Percentiles rank a stretch among this genome's conserved stretches.
Evolutionary conservation across 1,140 invertebrate genomes (phyloP).

Genomic region (Bombus confusus): DNA sequence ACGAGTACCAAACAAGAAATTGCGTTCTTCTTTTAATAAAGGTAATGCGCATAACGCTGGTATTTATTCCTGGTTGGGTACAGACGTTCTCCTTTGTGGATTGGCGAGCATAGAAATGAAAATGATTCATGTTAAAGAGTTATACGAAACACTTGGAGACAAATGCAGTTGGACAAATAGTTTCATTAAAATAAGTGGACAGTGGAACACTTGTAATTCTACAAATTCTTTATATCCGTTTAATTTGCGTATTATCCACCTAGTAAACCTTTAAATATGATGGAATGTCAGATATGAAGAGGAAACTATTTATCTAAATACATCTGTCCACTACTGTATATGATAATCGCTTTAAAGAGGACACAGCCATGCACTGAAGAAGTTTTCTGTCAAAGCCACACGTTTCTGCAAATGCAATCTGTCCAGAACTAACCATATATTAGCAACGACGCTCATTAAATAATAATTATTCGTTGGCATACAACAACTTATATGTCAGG

Average conservation of each 20-base stretch:
- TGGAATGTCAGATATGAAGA: neutral
- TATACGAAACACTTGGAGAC: slow-evolving; percentile 43
- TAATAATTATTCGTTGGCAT: slow-evolving; percentile 50
- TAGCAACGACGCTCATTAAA: slow-evolving; percentile 48
- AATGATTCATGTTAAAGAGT: slow-evolving; percentile 60
- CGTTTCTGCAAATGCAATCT: slow-evolving; percentile 51
- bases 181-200: neutral
- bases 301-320: neutral
- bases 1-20: slow-evolving; percentile 45
- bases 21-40: slow-evolving; percentile 62
- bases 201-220: neutral
- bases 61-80: slow-evolving; percentile 78
- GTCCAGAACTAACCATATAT: slow-evolving; percentile 54
- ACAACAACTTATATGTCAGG: slow-evolving; percentile 30
- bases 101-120: slow-evolving; percentile 76
- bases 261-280: neutral
- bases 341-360: slow-evolving; percentile 59
- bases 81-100: slow-evolving; percentile 76
- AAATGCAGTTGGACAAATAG: slow-evolving; percentile 23
- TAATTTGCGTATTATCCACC: neutral
- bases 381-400: slow-evolving; percentile 60
- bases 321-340: slow-evolving; percentile 20
- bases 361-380: slow-evolving; percentile 67
- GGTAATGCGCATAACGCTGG: slow-evolving; percentile 73
- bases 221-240: neutral